Conservation (phyloP, 2,888 invertebrate genomes). For the Unio pictorum region DNA sequence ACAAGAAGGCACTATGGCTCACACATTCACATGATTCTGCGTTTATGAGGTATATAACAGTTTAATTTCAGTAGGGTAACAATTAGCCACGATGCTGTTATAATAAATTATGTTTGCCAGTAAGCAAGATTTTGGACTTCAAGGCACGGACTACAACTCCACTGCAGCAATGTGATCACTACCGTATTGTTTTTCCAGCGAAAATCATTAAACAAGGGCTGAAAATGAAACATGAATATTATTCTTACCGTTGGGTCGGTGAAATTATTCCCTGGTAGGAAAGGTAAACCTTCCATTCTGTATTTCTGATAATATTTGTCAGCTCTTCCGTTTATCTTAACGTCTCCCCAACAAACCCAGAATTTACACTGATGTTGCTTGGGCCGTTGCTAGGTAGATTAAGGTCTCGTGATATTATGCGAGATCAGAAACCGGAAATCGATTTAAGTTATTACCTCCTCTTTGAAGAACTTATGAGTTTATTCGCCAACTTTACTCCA, state of each 20-base stretch:
- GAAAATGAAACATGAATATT: neutral
- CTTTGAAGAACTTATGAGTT: neutral
- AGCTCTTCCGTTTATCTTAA: neutral
- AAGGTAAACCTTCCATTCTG: slow-evolving; percentile 70
- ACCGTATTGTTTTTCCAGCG: too few species aligned
- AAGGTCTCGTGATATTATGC: slow-evolving; percentile 39
- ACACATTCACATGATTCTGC: too few species aligned
- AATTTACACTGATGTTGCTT: slow-evolving; percentile 45
- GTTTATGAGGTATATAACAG: too few species aligned
- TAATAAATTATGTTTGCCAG: too few species aligned
- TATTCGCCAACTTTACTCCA: too few species aligned
- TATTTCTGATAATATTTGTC: slow-evolving; percentile 10
- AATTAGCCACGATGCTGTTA: too few species aligned
- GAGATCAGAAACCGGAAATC: slow-evolving; percentile 26
- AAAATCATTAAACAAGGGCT: too few species aligned
- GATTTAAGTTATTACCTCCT: neutral
- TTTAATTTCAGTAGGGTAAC: too few species aligned
- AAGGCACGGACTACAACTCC: too few species aligned
- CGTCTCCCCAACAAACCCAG: neutral
- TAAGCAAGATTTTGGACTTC: too few species aligned
- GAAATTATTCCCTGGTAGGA: slow-evolving; percentile 70
- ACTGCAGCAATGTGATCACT: too few species aligned
- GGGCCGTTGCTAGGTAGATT: slow-evolving; percentile 56
- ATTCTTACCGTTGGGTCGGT: slow-evolving; percentile 67
- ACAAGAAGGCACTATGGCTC: too few species aligned